phyloP scores from a whole-genome alignment of 2,113 vertebrate genomes.

The Camelus bactrianus region DNA sequence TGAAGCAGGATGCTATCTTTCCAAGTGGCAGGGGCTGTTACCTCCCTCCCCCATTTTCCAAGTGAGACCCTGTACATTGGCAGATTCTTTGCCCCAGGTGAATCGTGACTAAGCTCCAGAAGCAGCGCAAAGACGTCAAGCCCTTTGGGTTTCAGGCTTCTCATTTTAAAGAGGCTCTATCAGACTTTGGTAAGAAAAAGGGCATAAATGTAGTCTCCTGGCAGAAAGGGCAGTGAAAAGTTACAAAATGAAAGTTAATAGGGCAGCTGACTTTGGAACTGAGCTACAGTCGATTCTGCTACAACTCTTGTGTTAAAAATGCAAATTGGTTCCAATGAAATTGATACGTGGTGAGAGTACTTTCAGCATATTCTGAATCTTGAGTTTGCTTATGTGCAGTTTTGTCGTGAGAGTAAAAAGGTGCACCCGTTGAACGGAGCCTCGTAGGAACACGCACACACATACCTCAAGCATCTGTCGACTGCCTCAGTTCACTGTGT shows the following conservation, averaged over 20 bases:
- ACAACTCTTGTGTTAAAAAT: not conserved
- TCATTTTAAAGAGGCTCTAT: not conserved
- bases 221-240: not conserved
- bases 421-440: not conserved
- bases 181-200: not conserved
- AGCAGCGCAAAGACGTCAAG: not conserved
- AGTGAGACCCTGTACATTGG: not conserved
- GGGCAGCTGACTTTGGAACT: not conserved
- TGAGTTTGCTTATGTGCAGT: not conserved
- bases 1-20: not conserved
- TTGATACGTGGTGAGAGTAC: not conserved
- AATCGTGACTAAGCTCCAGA: not conserved
- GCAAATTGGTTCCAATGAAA: not conserved
- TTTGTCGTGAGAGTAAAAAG: not conserved
- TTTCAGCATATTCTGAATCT: not conserved
- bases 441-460: not conserved
- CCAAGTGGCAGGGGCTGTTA: fast-evolving
- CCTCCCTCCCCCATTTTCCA: not conserved
- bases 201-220: not conserved
- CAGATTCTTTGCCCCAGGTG: not conserved
- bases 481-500: not conserved
- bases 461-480: no score
- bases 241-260: not conserved
- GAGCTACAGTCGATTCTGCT: not conserved
- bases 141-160: not conserved